A percentile compares a stretch with the other conserved stretches of the same genome.
These are phyloP conservation scores for Andrena trimmerana DNA, from an alignment of 2,888 invertebrate species.

Conservation along the genomic window DNA sequence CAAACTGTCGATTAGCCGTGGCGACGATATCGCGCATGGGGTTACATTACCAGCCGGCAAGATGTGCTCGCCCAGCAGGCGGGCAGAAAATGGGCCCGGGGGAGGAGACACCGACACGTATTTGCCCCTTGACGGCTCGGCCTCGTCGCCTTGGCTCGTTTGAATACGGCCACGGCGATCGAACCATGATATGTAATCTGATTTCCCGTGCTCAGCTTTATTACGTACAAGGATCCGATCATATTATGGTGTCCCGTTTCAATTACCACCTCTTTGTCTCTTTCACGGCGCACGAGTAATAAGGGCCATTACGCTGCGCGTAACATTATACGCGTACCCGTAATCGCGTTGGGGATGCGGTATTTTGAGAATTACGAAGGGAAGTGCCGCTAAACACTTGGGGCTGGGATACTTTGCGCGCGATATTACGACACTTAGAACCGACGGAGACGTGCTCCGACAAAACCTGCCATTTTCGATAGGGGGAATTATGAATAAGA, in stretches of 20 bases:
- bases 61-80: constrained; percentile 58
- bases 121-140: constrained; percentile 46
- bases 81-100: constrained; percentile 46
- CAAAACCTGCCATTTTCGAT: too few species aligned
- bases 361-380: constrained; percentile 18
- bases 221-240: constrained; percentile 30
- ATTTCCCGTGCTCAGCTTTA: constrained; percentile 54
- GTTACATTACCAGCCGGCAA: constrained; percentile 59
- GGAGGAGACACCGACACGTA: constrained; percentile 49
- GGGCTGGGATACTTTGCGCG: neutral
- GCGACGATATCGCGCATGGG: constrained; percentile 61
- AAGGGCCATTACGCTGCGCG: constrained; percentile 25
- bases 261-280: constrained; percentile 56
- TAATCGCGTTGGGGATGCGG: neutral
- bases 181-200: constrained; percentile 54
- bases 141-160: constrained; percentile 24
- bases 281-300: constrained; percentile 38
- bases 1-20: constrained; percentile 74
- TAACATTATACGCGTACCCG: constrained; percentile 27
- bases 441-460: neutral
- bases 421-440: neutral
- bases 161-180: constrained; percentile 31
- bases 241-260: constrained; percentile 62
- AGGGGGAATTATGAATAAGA: too few species aligned
- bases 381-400: neutral